Percentiles rank a stretch among this genome's conserved stretches.
Conservation (phyloP, 1,140 invertebrate species). For the Euura saliciscinereae region DNA sequence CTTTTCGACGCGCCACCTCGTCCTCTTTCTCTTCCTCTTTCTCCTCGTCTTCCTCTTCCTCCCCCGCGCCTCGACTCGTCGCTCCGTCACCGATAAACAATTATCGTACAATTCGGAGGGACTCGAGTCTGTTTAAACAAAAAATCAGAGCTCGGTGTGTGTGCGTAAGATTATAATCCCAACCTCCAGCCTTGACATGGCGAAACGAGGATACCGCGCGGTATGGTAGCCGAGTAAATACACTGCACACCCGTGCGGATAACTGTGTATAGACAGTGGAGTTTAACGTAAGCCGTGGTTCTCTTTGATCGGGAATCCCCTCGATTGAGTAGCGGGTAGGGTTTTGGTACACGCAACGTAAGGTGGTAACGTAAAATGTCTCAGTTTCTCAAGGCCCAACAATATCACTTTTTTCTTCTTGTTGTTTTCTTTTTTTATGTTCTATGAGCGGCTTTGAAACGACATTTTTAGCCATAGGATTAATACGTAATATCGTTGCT, state of each 20-base stretch:
- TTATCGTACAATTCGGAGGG: too few species aligned
- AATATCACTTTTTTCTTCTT: neutral
- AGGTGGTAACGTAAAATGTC: neutral
- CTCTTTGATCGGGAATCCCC: slow-evolving; percentile 1
- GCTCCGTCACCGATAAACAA: neutral
- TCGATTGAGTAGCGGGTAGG: neutral
- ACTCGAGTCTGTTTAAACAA: too few species aligned
- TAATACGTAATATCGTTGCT: neutral
- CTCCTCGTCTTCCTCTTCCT: neutral
- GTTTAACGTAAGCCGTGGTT: neutral
- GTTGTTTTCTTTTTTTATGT: neutral
- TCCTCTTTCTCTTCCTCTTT: neutral
- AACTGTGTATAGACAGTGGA: too few species aligned
- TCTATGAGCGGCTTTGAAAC: neutral
- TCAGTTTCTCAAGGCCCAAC: neutral
- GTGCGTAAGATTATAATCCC: too few species aligned
- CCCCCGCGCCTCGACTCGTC: neutral
- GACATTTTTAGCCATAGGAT: neutral
- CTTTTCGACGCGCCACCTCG: neutral
- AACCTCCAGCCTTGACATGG: neutral
- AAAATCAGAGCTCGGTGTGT: too few species aligned
- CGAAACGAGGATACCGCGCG: too few species aligned
- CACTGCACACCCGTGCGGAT: too few species aligned
- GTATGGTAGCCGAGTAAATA: too few species aligned
- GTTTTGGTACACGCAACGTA: neutral